A percentile compares a stretch with the other conserved stretches of the same genome.
Evolutionary conservation across 2,888 invertebrate genomes (phyloP).

Genomic region (Lissocephala sabroskyi): DNA sequence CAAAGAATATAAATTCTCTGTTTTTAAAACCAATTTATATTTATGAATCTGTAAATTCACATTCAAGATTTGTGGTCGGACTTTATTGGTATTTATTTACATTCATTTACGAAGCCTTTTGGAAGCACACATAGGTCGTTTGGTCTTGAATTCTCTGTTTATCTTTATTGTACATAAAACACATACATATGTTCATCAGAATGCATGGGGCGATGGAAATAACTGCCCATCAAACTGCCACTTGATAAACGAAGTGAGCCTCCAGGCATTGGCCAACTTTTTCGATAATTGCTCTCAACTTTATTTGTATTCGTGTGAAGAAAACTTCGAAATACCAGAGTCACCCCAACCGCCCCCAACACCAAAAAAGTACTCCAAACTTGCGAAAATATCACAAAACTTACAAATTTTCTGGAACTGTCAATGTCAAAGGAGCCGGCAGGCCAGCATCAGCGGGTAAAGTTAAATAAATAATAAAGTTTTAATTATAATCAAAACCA

Average conservation of each 20-base stretch:
- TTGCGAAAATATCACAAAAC: not conserved
- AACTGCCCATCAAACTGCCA: constrained; percentile 25
- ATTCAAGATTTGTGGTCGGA: constrained; percentile 22
- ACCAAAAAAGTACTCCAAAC: not conserved
- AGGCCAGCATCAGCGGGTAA: constrained; percentile 60
- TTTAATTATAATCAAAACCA: constrained; percentile 55
- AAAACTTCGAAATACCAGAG: too few relatives aligned
- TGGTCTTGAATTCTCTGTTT: too few relatives aligned
- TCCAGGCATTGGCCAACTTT: constrained; percentile 28
- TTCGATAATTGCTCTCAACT: constrained; percentile 53
- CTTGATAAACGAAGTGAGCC: constrained; percentile 28
- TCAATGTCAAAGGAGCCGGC: constrained; percentile 22
- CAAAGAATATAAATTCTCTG: too few relatives aligned
- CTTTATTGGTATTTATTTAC: constrained; percentile 2
- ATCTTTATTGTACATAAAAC: too few relatives aligned
- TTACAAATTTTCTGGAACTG: constrained; percentile 12
- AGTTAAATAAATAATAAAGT: constrained; percentile 61
- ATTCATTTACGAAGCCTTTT: too few relatives aligned
- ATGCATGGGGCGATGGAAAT: too few relatives aligned
- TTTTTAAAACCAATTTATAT: constrained; percentile 56
- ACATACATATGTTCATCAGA: too few relatives aligned
- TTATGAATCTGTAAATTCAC: constrained; percentile 53
- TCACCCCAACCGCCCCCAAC: too few relatives aligned
- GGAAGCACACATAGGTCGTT: too few relatives aligned
- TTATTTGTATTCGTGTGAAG: too few relatives aligned